phyloP scores from a whole-genome alignment of 2,888 invertebrate species.

The Drosophila pseudotakahashii region DNA sequence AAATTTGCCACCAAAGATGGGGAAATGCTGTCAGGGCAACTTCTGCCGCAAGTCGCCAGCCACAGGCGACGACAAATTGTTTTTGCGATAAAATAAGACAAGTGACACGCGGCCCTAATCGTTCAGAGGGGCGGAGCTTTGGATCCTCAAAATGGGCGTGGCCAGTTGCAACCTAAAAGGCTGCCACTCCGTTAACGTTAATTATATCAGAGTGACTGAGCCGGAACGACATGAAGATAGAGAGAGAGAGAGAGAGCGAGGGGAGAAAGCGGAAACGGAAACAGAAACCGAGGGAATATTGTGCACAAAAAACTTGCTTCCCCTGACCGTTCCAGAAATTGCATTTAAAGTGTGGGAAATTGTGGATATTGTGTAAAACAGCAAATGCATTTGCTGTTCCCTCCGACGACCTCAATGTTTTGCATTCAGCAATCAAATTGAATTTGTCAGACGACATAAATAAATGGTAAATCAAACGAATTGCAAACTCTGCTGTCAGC shows the following conservation, averaged over 20 bases:
- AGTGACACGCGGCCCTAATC: constrained; percentile 73
- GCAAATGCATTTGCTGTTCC: constrained; percentile 18
- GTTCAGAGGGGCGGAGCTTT: constrained; percentile 14
- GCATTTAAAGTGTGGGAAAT: constrained; percentile 57
- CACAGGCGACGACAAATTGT: constrained; percentile 75
- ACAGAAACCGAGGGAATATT: constrained; percentile 3
- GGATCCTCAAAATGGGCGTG: constrained; percentile 22
- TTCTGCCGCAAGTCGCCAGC: constrained; percentile 50
- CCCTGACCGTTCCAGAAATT: constrained; percentile 57
- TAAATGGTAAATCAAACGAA: constrained; percentile 70
- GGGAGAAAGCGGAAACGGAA: background rate
- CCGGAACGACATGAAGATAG: background rate
- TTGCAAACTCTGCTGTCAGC: constrained; percentile 56
- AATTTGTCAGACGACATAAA: constrained; percentile 70
- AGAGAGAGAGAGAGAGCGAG: background rate
- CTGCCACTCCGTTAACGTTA: constrained; percentile 62
- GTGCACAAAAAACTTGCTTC: constrained; percentile 26
- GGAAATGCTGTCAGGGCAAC: no score
- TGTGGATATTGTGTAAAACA: constrained; percentile 45
- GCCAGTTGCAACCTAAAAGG: constrained; percentile 45
- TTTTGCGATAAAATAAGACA: constrained; percentile 77
- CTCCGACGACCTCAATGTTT: constrained; percentile 1
- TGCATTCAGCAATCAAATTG: constrained; percentile 58
- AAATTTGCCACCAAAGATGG: constrained; percentile 71
- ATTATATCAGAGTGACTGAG: constrained; percentile 57